Conservation (phyloP, 2,113 vertebrate genomes). For the Heliornis fulica region DNA sequence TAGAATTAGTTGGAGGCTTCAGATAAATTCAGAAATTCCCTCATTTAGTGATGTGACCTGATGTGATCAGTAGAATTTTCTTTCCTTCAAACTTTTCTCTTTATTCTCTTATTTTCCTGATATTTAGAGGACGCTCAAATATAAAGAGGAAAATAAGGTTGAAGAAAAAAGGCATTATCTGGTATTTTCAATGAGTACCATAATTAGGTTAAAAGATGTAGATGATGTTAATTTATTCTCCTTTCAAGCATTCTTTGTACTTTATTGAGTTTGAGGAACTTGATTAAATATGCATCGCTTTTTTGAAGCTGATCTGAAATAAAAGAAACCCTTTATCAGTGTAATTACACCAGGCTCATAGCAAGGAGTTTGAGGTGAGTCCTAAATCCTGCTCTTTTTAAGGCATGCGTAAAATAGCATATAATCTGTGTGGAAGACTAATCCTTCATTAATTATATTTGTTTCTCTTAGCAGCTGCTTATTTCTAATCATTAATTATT, state of each 20-base stretch:
- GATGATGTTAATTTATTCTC: slow-evolving; percentile 59
- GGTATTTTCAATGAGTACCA: slow-evolving; percentile 23
- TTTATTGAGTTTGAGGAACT: slow-evolving; percentile 46
- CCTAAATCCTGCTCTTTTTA: not conserved
- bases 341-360: slow-evolving; percentile 59
- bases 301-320: slow-evolving; percentile 57
- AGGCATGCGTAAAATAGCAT: not conserved
- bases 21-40: not conserved
- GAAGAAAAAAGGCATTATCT: not conserved
- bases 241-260: slow-evolving; percentile 52
- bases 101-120: not conserved
- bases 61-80: not conserved
- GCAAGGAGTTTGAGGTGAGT: slow-evolving; percentile 12
- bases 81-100: too few relatives aligned
- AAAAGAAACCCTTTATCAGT: slow-evolving; percentile 66
- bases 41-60: not conserved
- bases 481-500: slow-evolving; percentile 11
- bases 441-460: slow-evolving; percentile 32
- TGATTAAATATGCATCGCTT: slow-evolving; percentile 65
- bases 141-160: not conserved
- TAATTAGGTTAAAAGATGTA: slow-evolving; percentile 52
- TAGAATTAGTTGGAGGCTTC: not conserved
- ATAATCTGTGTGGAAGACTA: slow-evolving; percentile 8
- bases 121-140: not conserved
- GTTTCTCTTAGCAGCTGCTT: not conserved